Evolutionary conservation across 2,797 vertebrate species (phyloP), one percentile per base, ranked within the genome.

Genomic region (Acanthurus lineatus): DNA sequence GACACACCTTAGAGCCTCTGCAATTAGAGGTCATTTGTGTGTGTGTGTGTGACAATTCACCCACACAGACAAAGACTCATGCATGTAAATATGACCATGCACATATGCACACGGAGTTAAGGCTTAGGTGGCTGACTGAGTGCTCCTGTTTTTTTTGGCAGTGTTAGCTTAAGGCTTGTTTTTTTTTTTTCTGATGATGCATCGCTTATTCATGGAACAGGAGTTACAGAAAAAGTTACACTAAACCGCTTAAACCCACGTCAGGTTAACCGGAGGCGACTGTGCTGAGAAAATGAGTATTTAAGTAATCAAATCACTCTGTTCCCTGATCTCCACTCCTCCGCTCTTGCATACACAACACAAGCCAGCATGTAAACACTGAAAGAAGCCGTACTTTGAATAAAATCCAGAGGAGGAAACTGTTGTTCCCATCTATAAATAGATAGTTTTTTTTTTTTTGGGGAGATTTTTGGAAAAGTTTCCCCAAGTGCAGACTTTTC

Each of bases 351-450:
- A 40, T 48, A 58, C 9, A 72, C 62, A 77, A 62, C 44, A 54
- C 66, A 63, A 58, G 17, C 60, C 79, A 44, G 35, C 67, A n/a
- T 47, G 67, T 79, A 84, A 82, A 87, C 71, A 81, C 66, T 3
- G 69, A 63, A 28, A 70, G 64, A 59, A 62, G 56, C 65, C 16
- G 2, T 1, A 20, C 70, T 67, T 67, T 19, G 65, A 71, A 66
- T 49, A 64, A 79, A 70, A 69, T 61, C 61, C 77, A 60, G 38
- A 73, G 48, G 60, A 86, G 72, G 82, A 86, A 82, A 58, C 66
- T 6, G 48, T 78, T 59, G 58, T 77, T 89, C 67, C 73, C 65
- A 63, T 85, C 81, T 87, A 86, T 85, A 84, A 92, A 91, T 87
- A 92, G 81, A 72, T 35, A 3, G 9, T 54, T 85, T 54, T 71